These are phyloP conservation scores for Cheilosia variabilis DNA, from an alignment of 2,888 invertebrate genomes.

Conservation along the genomic window DNA sequence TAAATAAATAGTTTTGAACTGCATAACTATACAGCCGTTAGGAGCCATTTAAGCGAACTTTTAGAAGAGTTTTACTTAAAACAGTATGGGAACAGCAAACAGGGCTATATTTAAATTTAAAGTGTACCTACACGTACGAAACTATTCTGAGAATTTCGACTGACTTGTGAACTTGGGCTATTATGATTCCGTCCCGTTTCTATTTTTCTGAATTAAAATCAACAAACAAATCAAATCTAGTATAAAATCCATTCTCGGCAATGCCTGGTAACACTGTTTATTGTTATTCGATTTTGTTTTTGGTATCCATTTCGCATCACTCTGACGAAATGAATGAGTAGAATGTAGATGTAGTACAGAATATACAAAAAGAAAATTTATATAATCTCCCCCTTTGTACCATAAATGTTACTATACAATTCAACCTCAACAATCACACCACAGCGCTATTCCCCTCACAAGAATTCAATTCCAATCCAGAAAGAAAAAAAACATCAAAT, in stretches of 20 bases:
- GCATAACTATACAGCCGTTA: too few species aligned
- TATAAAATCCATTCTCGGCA: not conserved
- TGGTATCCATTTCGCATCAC: slow-evolving; percentile 62
- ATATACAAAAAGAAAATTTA: slow-evolving; percentile 21
- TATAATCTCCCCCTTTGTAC: slow-evolving; percentile 37
- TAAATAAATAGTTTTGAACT: too few species aligned
- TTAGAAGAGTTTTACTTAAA: too few species aligned
- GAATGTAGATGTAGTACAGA: slow-evolving; percentile 5
- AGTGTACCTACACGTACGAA: too few species aligned
- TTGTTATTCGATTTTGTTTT: slow-evolving; percentile 72
- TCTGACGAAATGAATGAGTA: slow-evolving; percentile 67
- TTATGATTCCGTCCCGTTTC: too few species aligned
- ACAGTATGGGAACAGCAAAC: too few species aligned
- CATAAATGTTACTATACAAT: slow-evolving; percentile 9
- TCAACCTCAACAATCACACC: slow-evolving; percentile 11
- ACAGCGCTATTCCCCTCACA: not conserved
- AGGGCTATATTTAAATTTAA: too few species aligned
- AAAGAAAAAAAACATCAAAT: slow-evolving; percentile 54
- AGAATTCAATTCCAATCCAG: not conserved
- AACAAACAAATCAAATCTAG: not conserved
- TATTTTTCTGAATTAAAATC: not conserved
- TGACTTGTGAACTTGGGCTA: too few species aligned
- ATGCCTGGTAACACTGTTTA: slow-evolving; percentile 57
- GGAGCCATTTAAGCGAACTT: too few species aligned
- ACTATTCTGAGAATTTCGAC: too few species aligned